Base-by-base conservation (phyloP, 2,888 invertebrate genomes). In the Drosophila macrothrix region DNA sequence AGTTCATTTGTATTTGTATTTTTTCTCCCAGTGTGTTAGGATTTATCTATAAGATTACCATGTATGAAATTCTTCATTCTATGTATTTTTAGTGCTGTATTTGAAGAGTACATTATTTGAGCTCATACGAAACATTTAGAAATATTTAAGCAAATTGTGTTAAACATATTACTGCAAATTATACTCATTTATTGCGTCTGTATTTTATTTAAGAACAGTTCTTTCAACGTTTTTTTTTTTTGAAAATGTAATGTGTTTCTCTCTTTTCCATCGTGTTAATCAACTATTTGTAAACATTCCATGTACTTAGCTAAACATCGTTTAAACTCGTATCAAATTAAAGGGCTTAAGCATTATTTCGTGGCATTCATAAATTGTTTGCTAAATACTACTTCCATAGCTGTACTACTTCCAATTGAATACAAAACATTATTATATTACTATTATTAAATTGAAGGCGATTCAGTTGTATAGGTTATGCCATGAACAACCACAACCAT, bases 391-490 rank as follows among this genome's bases (percentile, higher is more conserved):
- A 74, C 74, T 81, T 78, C 70, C 77, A 70, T 63, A 61, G 37
- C 53, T 53, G 35, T 59, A 52, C 46, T 52, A 37, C 33, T 37
- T 61, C 31, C 22, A 56, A 56, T 56, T 55, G 14, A 56, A 28
- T 53, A 66, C 39, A 49, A 46, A 41, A 46, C 4, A 46, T 46
- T 46, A 46, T 46, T 46, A 46, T 25, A 28, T 25, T 46, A 46
- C 46, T 46, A 46, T 46, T 64, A 35, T 55, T 65, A 46, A 58
- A 39, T 50, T 60, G 46, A 60, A 53, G 22, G 43, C 73, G 65
- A 71, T 84, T 83, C 73, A 86, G 87, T 88, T 84, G 84, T 87
- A 79, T 68, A 76, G 80, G 78, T 74, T 71, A 67, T 65, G 79
- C 82, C 78, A 78, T 78, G 60, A 41, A 71, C 54, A 35, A 80